Base-by-base conservation (phyloP, 2,888 invertebrate species). In the Strigamia transsilvanica region DNA sequence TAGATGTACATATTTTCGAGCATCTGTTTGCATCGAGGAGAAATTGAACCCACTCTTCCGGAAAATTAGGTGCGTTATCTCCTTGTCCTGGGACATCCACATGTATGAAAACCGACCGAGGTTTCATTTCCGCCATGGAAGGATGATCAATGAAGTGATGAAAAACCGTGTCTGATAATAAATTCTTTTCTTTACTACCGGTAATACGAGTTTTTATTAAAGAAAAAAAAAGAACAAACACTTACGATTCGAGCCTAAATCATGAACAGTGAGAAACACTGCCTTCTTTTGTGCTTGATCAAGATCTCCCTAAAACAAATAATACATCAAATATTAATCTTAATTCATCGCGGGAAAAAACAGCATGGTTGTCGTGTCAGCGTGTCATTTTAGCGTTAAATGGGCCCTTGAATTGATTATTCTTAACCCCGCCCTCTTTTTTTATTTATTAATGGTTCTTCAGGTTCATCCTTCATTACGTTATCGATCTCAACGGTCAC, bases 61-160 rank as follows among this genome's bases (percentile, higher is more conserved):
- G 91, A 82, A 95, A 88, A 85, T 93, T 92, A 0, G 91, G 91
- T 0, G 94, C 94, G 86, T 93, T 93, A 88, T 95, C 95, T 86
- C 94, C 94, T 87, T 96, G 96, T 0, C 96, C 94, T 0, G 94
- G 94, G 32, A 94, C 92, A 87, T 95, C 95, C 73, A 96, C 92
- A 88, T 96, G 95, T 85, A 96, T 93, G 90, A 95, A 95, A 86
- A 95, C 92, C 81, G 94, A 94, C 41, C 95, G 91, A 85, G 94
- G 93, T 87, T 93, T 93, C 85, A 96, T 94, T 89, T 94, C 94
- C 82, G 90, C 89, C 95, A 96, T 96, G 84, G 93, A 92, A 15
- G 94, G 93, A 87, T 93, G 92, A 87, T 93, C 93, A 85, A 94
- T 93, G 87, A 94, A 96, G 87, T 94, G 93, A 86, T 93, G 92